A percentile compares a stretch with the other conserved stretches of the same genome.
phyloP scores from a whole-genome alignment of 2,797 vertebrate genomes.

The Micropoecilia bifurca region DNA sequence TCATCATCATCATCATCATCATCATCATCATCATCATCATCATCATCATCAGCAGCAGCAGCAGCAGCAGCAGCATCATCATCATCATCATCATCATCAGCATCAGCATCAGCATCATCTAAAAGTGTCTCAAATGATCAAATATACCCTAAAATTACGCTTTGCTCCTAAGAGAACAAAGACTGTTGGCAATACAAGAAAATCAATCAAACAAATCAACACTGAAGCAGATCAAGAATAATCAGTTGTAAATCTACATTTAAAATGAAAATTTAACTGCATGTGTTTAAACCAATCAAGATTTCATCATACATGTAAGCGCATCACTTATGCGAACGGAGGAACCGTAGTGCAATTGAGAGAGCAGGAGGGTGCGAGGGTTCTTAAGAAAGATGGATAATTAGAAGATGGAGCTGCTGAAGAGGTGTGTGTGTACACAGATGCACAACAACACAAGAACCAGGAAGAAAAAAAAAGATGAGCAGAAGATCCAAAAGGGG shows the following conservation, averaged over 20 bases:
- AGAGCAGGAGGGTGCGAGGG: constrained; percentile 28
- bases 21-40: no score
- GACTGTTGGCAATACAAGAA: not conserved
- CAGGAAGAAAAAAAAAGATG: constrained; percentile 32
- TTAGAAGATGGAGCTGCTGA: constrained; percentile 85
- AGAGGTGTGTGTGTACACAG: constrained; percentile 89
- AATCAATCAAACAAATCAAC: not conserved
- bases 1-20: no score
- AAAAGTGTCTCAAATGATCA: not conserved
- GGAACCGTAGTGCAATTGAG: constrained; percentile 80
- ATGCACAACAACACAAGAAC: constrained; percentile 74
- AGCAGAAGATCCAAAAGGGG: constrained; percentile 43
- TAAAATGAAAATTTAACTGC: not conserved
- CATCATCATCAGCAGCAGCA: no score
- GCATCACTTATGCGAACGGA: not conserved
- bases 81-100: no score
- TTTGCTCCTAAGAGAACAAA: not conserved
- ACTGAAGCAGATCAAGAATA: not conserved
- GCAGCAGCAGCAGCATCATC: no score
- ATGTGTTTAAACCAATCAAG: not conserved
- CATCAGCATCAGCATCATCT: not conserved
- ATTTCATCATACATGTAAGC: not conserved
- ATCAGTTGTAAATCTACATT: not conserved
- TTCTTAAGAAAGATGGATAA: constrained; percentile 76
- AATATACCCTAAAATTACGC: not conserved